phyloP scores from a whole-genome alignment of 1,140 invertebrate species.

The Lepidurus arcticus region DNA sequence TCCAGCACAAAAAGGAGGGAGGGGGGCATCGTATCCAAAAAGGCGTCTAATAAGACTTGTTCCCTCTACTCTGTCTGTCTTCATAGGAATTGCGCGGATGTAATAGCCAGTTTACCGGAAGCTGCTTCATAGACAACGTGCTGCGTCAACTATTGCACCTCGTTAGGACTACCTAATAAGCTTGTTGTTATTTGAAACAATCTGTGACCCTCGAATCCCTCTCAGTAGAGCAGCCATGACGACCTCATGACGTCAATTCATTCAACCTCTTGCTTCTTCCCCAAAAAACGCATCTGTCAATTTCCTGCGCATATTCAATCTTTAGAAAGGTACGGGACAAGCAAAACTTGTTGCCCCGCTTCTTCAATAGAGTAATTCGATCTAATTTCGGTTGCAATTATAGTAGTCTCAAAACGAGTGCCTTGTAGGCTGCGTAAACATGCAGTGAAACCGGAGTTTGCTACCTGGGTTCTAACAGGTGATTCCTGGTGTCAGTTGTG shows the following conservation, averaged over 20 bases:
- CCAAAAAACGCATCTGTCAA: neutral
- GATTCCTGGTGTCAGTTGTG: slow-evolving; percentile 1
- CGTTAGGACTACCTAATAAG: neutral
- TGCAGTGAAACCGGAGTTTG: neutral
- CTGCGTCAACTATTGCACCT: neutral
- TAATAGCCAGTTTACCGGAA: too few relatives aligned
- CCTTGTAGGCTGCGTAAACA: neutral
- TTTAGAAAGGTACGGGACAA: too few relatives aligned
- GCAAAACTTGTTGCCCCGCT: too few relatives aligned
- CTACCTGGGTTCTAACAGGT: slow-evolving; percentile 17
- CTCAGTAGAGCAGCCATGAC: neutral
- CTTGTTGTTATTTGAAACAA: neutral
- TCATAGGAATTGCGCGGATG: too few relatives aligned
- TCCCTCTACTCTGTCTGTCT: neutral
- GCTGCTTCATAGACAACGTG: too few relatives aligned
- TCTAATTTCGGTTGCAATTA: neutral
- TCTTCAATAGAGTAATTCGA: neutral
- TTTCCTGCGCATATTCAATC: neutral
- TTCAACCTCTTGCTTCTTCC: neutral
- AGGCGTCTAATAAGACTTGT: neutral
- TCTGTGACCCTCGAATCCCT: neutral
- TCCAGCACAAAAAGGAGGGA: neutral
- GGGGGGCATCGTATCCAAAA: neutral
- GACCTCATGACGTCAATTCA: slow-evolving; percentile 5
- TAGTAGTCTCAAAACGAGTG: neutral